Base-by-base conservation (phyloP, 2,113 vertebrate species). In the Ptyas mucosa region DNA sequence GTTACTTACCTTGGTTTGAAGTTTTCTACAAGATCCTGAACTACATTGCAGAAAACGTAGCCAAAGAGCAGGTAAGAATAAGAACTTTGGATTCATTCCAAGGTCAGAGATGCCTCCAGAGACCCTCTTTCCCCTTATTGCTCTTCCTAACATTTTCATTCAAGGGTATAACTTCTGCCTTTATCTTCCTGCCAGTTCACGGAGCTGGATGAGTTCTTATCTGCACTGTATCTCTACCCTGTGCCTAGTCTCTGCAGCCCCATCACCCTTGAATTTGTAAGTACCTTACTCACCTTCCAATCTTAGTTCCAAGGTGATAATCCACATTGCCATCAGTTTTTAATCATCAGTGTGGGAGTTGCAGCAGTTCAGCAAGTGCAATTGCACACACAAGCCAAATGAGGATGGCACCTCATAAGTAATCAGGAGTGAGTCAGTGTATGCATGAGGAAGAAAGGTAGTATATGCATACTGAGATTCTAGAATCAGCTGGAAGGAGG, bases 1-100 rank as follows among this genome's bases (percentile, higher is more conserved):
- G 99, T 92, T 98, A 98, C 92, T 97, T 98, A 90, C 99, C 99
- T 2, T 99, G 98, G 99, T 99, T 99, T 94, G 99, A 99, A 93
- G 97, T 98, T 69, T 99, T 99, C 96, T 99, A 99, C 97, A 99
- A 99, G 96, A 97, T 99, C 46, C 97, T 99, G 90, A 99, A 99
- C 95, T 98, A 97, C 61, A 95, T 99, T 69, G 98, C 98, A 0
- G 98, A 99, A 93, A 98, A 97, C 92, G 92, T 98, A 85, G 96
- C 97, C 1, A 98, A 98, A 95, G 96, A 98, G 88, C 98, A 99
- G 97, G 99, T 99, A 95, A 97, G 97, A n/a, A 1, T 43, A 46
- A 51, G 57, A 23, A 88, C n/a, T 14, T 49, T 89, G 55, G 6
- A 14, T 91, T 53, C n/a, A 26, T 49, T 46, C 53, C 52, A 26